Evolutionary conservation across 2,113 vertebrate genomes (phyloP), one percentile per base, ranked within the genome.

Genomic region (Leucopsar rothschildi): DNA sequence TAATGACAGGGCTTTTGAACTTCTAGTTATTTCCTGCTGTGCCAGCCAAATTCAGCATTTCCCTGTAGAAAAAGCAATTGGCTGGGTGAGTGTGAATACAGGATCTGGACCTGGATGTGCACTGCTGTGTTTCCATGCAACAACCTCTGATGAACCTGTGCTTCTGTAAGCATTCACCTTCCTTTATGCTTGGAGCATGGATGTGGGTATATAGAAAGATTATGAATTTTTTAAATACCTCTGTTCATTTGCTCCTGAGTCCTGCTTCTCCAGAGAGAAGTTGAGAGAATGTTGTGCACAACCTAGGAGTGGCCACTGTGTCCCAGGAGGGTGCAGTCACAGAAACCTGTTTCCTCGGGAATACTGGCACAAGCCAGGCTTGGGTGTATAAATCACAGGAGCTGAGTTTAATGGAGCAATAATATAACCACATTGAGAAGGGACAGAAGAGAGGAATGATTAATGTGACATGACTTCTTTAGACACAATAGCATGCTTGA

Each of bases 321-420:
- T 73, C n/a, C 63, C 28, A 37, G 79, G 29, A 52, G 37, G 22
- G 22, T 22, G 7, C 63, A 61, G 64, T 37, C 47, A 35, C 49
- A 69, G 63, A 50, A 86, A 47, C 12, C 13, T 61, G 12, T 75
- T 63, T 49, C 2, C 1, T 79, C 37, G 53, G 56, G 37, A 33
- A 5, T 15, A 23, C 10, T 68, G 53, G 27, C 21, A 14, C 10
- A 5, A 44, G 42, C 25, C 28, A 69, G 82, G 25, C 69, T 73
- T 82, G 47, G 79, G 52, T 47, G n/a, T 85, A 64, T 69, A 80
- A 93, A 96, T 95, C 56, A 81, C 55, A 17, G 21, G 40, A 80
- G 76, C 20, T 91, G 78, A 90, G 87, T 82, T 96, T 86, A 95
- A 95, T 52, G 57, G 88, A 81, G 35, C 70, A 82, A 45, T 95